phyloP scores from a whole-genome alignment of 2,797 vertebrate species.

The Tiaroga cobitis region DNA sequence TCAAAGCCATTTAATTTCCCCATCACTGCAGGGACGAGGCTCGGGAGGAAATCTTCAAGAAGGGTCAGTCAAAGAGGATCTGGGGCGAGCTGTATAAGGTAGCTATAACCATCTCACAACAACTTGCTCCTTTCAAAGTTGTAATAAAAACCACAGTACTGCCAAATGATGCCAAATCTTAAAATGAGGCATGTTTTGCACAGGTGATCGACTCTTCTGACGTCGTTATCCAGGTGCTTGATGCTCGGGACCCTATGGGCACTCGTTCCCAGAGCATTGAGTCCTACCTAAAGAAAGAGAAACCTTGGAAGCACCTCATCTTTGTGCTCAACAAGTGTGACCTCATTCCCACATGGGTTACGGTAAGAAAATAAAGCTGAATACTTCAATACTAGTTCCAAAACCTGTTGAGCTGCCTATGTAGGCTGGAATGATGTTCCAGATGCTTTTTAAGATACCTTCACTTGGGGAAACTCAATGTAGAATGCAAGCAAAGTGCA shows the following conservation, averaged over 20 bases:
- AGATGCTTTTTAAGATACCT: background rate
- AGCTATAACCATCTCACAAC: background rate
- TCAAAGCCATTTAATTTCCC: background rate
- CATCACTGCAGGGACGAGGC: conserved; percentile 82
- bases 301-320: conserved; percentile 96
- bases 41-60: conserved; percentile 95
- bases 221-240: conserved; percentile 95
- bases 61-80: conserved; percentile 97
- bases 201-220: conserved; percentile 98
- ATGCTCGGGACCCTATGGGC: conserved; percentile 93
- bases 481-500: background rate
- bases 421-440: background rate
- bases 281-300: conserved; percentile 93
- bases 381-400: background rate
- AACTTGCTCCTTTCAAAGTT: background rate
- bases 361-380: conserved; percentile 77
- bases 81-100: conserved; percentile 99
- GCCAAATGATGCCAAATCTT: background rate
- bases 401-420: background rate
- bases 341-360: conserved; percentile 96
- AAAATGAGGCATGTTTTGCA: conserved; percentile 8
- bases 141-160: background rate
- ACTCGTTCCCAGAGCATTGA: conserved; percentile 96
- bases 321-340: conserved; percentile 99
- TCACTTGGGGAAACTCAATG: background rate